phyloP scores from a whole-genome alignment of 2,113 vertebrate species.

The Oncorhynchus kisutch region DNA sequence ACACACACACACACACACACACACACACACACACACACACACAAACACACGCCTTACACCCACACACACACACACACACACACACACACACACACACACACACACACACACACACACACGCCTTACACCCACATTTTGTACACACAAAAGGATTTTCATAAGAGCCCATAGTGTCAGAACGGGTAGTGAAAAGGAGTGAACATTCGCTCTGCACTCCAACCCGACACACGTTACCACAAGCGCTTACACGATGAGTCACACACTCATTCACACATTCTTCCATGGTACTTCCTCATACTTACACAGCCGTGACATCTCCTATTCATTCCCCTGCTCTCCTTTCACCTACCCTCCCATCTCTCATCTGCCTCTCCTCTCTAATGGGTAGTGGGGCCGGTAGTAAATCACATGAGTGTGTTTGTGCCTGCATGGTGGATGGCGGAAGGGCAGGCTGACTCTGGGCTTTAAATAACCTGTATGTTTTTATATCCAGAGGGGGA shows the following conservation, averaged over 20 bases:
- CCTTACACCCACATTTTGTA: not conserved
- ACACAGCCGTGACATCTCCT: constrained; percentile 10
- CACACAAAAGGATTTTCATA: not conserved
- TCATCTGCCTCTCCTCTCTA: not conserved
- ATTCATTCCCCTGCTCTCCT: not conserved
- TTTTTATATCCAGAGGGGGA: constrained; percentile 1
- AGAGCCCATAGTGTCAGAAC: not conserved
- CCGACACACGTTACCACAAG: not conserved
- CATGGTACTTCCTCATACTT: not conserved
- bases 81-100: not conserved
- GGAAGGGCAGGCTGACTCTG: not conserved
- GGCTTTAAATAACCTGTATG: constrained; percentile 1
- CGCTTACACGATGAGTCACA: not conserved
- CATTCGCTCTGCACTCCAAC: not conserved
- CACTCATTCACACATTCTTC: constrained; percentile 1
- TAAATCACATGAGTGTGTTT: not conserved
- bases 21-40: not conserved
- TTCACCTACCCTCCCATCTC: not conserved
- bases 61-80: not conserved
- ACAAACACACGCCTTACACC: not conserved
- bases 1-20: not conserved
- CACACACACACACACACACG: not conserved
- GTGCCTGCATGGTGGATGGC: not conserved
- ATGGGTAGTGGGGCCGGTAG: not conserved
- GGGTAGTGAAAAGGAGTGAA: not conserved